phyloP scores from a whole-genome alignment of 2,797 vertebrate species.

The Danio jaintianensis region DNA sequence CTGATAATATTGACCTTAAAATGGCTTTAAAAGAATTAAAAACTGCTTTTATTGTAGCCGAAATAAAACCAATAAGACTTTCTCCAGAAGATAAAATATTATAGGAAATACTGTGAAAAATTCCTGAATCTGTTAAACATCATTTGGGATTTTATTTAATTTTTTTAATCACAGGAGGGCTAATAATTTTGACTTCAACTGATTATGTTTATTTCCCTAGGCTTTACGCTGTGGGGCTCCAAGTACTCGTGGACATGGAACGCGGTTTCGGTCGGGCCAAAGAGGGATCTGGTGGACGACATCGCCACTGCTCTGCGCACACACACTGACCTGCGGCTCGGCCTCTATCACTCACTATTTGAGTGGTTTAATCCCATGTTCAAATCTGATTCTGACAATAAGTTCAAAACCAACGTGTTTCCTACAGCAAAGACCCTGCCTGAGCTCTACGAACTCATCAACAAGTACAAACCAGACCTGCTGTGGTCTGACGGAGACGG shows the following conservation, averaged over 20 bases:
- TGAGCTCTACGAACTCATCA: constrained; percentile 90
- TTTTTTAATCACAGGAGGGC: too few relatives aligned
- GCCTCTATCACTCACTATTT: constrained; percentile 95
- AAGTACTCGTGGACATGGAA: constrained; percentile 97
- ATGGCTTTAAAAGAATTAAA: too few relatives aligned
- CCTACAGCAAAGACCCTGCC: constrained; percentile 86
- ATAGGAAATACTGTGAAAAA: too few relatives aligned
- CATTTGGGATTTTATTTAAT: too few relatives aligned
- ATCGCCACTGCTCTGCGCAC: constrained; percentile 81
- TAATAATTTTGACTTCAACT: too few relatives aligned
- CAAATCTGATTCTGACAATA: constrained; percentile 77
- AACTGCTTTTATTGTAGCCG: too few relatives aligned
- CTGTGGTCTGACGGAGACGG: constrained; percentile 95
- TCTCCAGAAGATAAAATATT: too few relatives aligned
- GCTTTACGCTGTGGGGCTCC: constrained; percentile 94
- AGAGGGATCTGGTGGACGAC: constrained; percentile 87
- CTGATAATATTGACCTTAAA: too few relatives aligned
- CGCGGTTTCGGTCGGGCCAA: constrained; percentile 87
- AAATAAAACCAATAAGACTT: too few relatives aligned
- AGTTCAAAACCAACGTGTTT: constrained; percentile 82
- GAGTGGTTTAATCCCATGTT: constrained; percentile 97
- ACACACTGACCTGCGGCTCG: constrained; percentile 83
- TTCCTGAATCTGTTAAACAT: too few relatives aligned
- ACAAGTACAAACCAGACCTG: constrained; percentile 88
- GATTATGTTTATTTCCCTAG: constrained; percentile 69